Percentiles rank a stretch among this genome's conserved stretches.
phyloP scores from a whole-genome alignment of 2,888 invertebrate species.

The Tholera decimalis region DNA sequence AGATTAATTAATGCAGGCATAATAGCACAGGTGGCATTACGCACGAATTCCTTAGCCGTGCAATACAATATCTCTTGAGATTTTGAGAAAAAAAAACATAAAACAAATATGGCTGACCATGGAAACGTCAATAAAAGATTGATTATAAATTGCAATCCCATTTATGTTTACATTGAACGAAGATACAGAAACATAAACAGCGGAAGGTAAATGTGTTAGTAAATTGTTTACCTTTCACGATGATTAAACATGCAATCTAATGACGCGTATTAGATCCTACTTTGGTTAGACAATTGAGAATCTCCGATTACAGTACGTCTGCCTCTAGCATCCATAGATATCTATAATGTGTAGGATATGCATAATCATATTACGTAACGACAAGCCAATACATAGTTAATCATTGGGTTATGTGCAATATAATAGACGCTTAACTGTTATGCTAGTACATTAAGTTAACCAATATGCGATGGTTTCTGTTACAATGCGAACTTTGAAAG shows the following conservation, averaged over 20 bases:
- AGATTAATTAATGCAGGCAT: constrained; percentile 35
- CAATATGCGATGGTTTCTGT: too few relatives aligned
- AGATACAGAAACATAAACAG: neutral
- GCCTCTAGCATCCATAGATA: neutral
- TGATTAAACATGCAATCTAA: neutral
- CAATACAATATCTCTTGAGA: neutral
- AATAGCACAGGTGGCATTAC: constrained; percentile 35
- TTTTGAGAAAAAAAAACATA: neutral
- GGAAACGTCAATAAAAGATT: constrained; percentile 9
- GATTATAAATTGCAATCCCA: constrained; percentile 1
- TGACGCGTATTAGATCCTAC: neutral
- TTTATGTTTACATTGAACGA: constrained; percentile 2
- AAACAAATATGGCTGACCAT: constrained; percentile 10
- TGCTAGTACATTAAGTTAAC: too few relatives aligned
- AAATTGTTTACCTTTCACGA: neutral
- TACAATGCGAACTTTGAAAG: too few relatives aligned
- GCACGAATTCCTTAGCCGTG: constrained; percentile 47
- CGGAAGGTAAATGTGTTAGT: neutral
- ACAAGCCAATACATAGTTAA: neutral
- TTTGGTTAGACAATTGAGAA: neutral
- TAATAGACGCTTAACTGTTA: neutral
- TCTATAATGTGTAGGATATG: constrained; percentile 6
- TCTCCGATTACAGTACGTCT: constrained; percentile 1
- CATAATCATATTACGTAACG: constrained; percentile 24
- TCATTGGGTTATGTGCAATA: constrained; percentile 2